Evolutionary conservation across 92 coral and sea anemone species (phyloP).

Genomic region (Bergia puertoricense): DNA sequence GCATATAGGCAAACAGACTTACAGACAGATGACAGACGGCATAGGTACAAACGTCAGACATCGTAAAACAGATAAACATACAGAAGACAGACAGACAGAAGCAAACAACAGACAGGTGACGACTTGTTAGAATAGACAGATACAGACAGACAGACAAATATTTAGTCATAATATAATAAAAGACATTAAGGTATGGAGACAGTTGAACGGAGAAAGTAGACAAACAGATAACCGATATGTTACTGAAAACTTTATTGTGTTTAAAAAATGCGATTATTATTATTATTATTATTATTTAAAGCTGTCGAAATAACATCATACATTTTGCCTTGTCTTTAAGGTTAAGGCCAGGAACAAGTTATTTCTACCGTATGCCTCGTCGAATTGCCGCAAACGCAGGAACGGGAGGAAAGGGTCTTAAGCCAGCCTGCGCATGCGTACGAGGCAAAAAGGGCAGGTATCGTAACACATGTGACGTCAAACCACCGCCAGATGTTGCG

Average conservation of each 20-base stretch:
- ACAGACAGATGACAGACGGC: background rate
- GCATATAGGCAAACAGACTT: background rate
- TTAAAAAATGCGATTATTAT: background rate
- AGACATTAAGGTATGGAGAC: no score
- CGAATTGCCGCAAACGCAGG: constrained; percentile 37
- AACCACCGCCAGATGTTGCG: constrained; percentile 70
- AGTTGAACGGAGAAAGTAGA: no score
- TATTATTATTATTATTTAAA: no score
- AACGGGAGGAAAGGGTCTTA: constrained; percentile 23
- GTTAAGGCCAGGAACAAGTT: constrained; percentile 68
- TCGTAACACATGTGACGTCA: constrained; percentile 78
- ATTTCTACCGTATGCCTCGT: constrained; percentile 76
- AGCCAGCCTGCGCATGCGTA: constrained; percentile 77
- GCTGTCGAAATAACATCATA: background rate
- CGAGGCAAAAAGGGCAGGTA: constrained; percentile 67
- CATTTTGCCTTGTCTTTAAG: constrained; percentile 33
- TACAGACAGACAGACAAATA: no score
- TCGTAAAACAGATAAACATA: no score
- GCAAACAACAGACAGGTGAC: no score
- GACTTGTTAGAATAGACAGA: no score
- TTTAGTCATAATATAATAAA: no score
- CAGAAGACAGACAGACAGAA: no score
- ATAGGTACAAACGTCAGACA: no score
- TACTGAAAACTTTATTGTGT: no score
- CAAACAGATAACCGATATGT: no score